Evolutionary conservation across 2,113 vertebrate species (phyloP).

Genomic region (Chaetodon auriga): DNA sequence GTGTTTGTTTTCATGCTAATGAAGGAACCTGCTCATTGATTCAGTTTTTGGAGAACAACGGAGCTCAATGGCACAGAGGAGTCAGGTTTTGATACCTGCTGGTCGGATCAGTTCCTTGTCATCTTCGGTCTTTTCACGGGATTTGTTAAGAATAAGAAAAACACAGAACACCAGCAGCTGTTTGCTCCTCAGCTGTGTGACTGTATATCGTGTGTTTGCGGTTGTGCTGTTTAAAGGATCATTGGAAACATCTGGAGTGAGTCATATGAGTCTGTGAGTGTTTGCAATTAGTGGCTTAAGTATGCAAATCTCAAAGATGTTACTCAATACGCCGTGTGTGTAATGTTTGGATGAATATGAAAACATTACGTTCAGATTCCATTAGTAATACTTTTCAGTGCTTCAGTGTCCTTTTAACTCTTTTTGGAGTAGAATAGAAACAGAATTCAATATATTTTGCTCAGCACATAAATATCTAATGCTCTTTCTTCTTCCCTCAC

Average conservation of each 20-base stretch:
- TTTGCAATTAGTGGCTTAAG: neutral
- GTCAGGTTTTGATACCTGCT: too few relatives aligned
- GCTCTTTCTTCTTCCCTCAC: neutral
- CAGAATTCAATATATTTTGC: too few relatives aligned
- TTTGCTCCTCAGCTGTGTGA: too few relatives aligned
- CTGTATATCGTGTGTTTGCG: neutral
- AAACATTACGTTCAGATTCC: neutral
- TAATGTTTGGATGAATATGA: neutral
- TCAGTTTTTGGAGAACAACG: too few relatives aligned
- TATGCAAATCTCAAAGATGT: neutral
- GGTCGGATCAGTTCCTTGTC: too few relatives aligned
- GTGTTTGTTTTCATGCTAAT: too few relatives aligned
- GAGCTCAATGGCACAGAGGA: too few relatives aligned
- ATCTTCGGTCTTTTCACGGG: too few relatives aligned
- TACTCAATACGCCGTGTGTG: neutral
- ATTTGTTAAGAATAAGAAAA: too few relatives aligned
- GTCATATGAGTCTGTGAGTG: neutral
- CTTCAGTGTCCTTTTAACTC: neutral
- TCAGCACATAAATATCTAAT: neutral
- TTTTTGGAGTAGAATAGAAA: neutral
- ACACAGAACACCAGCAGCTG: too few relatives aligned
- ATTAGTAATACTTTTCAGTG: neutral
- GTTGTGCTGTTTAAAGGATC: neutral
- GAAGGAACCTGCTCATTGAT: too few relatives aligned
- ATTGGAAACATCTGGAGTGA: slow-evolving; percentile 1